Base-by-base conservation (phyloP, 2,113 vertebrate species). In the Callospermophilus lateralis region DNA sequence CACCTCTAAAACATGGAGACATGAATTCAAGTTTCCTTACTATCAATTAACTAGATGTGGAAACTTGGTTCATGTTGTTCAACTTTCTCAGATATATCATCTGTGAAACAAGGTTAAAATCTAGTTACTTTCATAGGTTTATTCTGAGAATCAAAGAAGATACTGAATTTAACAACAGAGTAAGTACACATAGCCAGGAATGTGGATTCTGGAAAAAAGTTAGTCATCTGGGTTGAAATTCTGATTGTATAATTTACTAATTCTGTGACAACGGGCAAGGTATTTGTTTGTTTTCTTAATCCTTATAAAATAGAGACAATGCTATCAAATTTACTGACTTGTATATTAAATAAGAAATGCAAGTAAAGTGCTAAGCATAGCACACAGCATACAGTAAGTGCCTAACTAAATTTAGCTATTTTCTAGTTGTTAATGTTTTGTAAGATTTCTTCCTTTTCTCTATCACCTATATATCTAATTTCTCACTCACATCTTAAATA, bases 181-280 rank as follows among this genome's bases (percentile, higher is more conserved):
- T 15, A 84, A 72, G 37, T 53, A 95, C 37, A 95, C 6, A 93
- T 6, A 85, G 26, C 67, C 19, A 67, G n/a, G 9, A 83, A 67
- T 26, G 32, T 24, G 84, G 30, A 22, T 89, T 88, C 63, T 93
- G 30, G 65, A 72, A 68, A 70, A 89, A 93, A 63, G 63, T 68
- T 78, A 51, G 48, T 51, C 48, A 68, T 45, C 3, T 55, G 51
- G 37, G n/a, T 93, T 94, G 51, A 77, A 80, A 89, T 97, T 88
- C 67, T 94, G 51, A 94, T 79, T 89, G 51, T 37, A 86, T 68
- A 70, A 91, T 67, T 96, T 90, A 94, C 34, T 92, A 72, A 90
- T 45, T 94, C 39, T 53, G 73, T 85, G 42, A 90, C 34, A 89
- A 26, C 58, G 53, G 39, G 11, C 48, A 86, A 68, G 26, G 45